Base-by-base conservation (phyloP, 2,888 invertebrate species). In the Caenorhabditis sp. region DNA sequence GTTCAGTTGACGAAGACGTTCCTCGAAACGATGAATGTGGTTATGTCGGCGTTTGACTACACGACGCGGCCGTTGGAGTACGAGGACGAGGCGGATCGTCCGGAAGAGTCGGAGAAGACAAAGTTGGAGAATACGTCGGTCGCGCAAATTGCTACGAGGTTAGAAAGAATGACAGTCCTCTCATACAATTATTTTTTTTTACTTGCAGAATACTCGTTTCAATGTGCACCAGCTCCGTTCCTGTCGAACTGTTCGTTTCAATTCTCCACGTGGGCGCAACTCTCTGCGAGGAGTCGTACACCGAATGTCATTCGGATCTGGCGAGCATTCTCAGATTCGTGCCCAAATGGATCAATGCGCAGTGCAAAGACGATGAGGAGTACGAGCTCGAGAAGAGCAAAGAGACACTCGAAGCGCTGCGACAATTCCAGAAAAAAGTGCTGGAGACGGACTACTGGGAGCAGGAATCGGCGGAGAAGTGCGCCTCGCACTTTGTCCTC, bases 321-420 rank as follows among this genome's bases (percentile, higher is more conserved):
- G 53, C 35, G 0, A 22, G 24, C 9, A 24, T 76, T 24, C 45
- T 76, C 3, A 26, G 59, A 26, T 76, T 76, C n/a, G 32, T 56
- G 27, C 70, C 70, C 1, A 76, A 70, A 41, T 76, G 76, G 76
- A 30, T 76, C 27, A 53, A 59, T 32, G 39, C 39, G 27, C 52
- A 63, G 45, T 63, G 56, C 32, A 24, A 56, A 6, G 32, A 35
- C 0, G 68, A 52, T 1, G 58, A 63, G 9, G 63, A 75, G 11
- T 32, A 35, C 4, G 15, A 20, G 17, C 35, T 41, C 7, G 56
- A 68, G 11, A 32, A 45, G n/a, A 61, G 46, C 15, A 65, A 32
- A 13, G 45, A 59, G 17, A 27, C 39, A n/a, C 22, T 59, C 11
- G 65, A 73, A 30, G 24, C 58, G 9, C 24, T 73, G 27, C 65